Base-by-base conservation (phyloP, 2,888 invertebrate species). In the Plagiodera versicolora region DNA sequence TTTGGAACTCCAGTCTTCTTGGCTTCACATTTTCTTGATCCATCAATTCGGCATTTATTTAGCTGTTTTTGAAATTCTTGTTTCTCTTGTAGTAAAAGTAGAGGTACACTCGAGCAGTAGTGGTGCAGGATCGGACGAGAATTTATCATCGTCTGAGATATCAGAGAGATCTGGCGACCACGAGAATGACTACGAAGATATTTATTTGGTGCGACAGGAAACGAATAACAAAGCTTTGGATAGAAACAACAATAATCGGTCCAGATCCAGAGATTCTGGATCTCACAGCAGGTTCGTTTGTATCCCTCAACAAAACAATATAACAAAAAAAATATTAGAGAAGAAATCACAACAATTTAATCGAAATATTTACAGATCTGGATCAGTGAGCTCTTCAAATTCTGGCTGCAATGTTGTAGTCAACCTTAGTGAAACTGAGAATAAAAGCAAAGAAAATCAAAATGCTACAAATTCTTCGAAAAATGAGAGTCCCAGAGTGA, bases 171-270 rank as follows among this genome's bases (percentile, higher is more conserved):
- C 82, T 8, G 81, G 79, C 30, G 81, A 81, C 59, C 84, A 84
- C 63, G 86, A 86, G 67, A 89, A 91, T 72, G 92, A 92, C 74
- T 92, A 92, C 77, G 92, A 92, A 78, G 92, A 92, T 72, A 92
- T 92, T 63, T 91, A 91, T 75, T 77, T 90, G 77, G 86, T 90
- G 53, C 83, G 87, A 55, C 88, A 89, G 50, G 88, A 86, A 55
- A 68, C 68, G 18, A 63, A 58, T 48, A 68, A 65, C 39, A 61
- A 59, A 48, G 19, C 52, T 30, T 62, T 64, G 4, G 65, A 68
- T 9, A 67, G 6, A n/a, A 39, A 63, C 56, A 67, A 57, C 24
- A 70, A 68, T 16, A 61, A 61, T n/a, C 66, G 72, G 24, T 73
- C 72, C 10, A 58, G 60, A 58, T 67, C 70, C 54, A 64, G 70